Evolutionary conservation across 2,797 vertebrate genomes (phyloP).

Genomic region (Mallotus villosus): DNA sequence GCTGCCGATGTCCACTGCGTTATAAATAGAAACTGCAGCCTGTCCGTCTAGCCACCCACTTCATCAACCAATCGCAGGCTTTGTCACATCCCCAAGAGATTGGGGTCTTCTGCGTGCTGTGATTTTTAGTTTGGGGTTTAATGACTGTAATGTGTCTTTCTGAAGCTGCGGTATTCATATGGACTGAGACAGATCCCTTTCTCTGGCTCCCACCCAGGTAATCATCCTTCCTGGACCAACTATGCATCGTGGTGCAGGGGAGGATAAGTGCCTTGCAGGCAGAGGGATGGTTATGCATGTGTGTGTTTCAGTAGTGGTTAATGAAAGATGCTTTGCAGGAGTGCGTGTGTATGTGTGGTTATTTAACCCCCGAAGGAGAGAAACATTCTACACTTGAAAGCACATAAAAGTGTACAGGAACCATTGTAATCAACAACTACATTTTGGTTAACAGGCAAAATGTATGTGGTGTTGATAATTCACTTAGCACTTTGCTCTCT

Average conservation of each 20-base stretch:
- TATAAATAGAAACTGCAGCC: conserved; percentile 67
- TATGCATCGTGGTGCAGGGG: conserved; percentile 12
- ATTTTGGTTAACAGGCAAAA: not conserved
- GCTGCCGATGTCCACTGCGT: conserved; percentile 73
- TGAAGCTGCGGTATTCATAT: conserved; percentile 62
- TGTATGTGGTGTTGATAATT: no score
- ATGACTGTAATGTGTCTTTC: conserved; percentile 81
- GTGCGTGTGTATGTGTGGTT: not conserved
- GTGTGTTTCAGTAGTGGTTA: not conserved
- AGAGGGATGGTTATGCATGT: not conserved
- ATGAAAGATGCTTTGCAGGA: not conserved
- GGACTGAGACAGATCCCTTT: conserved; percentile 30
- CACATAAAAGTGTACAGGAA: not conserved
- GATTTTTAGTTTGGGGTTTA: conserved; percentile 48
- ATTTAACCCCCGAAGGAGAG: not conserved
- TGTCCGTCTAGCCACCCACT: conserved; percentile 19
- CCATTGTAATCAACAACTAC: not conserved
- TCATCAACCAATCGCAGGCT: conserved; percentile 15
- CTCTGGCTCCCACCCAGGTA: conserved; percentile 6
- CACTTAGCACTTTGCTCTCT: not conserved
- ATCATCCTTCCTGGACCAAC: conserved; percentile 34
- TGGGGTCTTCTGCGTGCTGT: conserved; percentile 4
- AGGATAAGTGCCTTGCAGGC: not conserved
- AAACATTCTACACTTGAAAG: not conserved
- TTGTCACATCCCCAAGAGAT: not conserved